These are phyloP conservation scores for Phragmatobia fuliginosa DNA, from an alignment of 2,888 invertebrate genomes.

Conservation along the genomic window DNA sequence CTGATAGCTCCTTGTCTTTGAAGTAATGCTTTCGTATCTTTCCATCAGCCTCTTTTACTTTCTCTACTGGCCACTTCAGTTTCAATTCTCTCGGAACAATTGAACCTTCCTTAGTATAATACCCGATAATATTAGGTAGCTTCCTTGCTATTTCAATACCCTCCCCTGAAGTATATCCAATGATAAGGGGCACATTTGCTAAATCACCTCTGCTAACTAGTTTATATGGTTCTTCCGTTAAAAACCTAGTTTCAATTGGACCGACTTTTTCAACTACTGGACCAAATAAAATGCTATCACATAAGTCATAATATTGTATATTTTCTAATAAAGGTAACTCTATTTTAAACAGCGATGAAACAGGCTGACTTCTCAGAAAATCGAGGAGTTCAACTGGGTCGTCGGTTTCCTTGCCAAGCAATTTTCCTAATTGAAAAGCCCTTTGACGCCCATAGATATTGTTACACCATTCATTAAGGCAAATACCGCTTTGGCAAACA, in stretches of 20 bases:
- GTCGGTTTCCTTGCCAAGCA: conserved; percentile 75
- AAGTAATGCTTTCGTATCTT: conserved; percentile 76
- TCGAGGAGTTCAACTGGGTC: conserved; percentile 69
- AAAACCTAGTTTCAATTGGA: conserved; percentile 66
- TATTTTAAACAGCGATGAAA: conserved; percentile 68
- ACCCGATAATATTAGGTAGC: conserved; percentile 55
- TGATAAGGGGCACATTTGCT: conserved; percentile 73
- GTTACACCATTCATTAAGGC: conserved; percentile 79
- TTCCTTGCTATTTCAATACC: conserved; percentile 78
- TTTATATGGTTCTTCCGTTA: conserved; percentile 65
- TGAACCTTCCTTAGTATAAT: conserved; percentile 61
- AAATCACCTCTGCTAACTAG: conserved; percentile 65
- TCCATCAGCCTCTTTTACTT: conserved; percentile 58
- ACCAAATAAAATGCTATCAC: conserved; percentile 73
- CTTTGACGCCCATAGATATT: conserved; percentile 69
- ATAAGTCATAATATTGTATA: conserved; percentile 62
- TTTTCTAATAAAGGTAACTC: conserved; percentile 66
- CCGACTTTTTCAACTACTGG: conserved; percentile 77
- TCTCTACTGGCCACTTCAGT: conserved; percentile 62
- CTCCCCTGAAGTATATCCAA: conserved; percentile 79
- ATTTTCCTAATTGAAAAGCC: conserved; percentile 78
- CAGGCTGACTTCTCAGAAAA: conserved; percentile 69
- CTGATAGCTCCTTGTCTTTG: conserved; percentile 59
- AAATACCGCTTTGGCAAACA: conserved; percentile 83
- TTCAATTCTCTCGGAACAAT: conserved; percentile 79